Conservation (phyloP, 2,888 invertebrate genomes). For the Clistopyga incitator region DNA sequence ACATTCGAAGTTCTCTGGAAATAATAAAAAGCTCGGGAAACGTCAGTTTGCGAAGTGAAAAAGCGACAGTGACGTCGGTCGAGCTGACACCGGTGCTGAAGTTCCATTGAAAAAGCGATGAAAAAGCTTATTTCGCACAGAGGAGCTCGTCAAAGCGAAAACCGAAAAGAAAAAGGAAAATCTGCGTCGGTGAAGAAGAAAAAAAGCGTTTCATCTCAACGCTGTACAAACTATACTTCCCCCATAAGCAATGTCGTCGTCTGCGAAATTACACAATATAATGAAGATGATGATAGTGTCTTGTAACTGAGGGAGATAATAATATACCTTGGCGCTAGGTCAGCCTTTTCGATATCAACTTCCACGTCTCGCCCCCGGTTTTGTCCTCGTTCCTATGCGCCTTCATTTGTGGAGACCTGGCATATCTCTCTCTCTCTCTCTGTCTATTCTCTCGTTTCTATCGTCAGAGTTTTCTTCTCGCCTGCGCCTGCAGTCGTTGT, state of each 20-base stretch:
- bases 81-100: neutral
- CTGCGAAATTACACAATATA: neutral
- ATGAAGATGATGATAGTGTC: constrained; percentile 8
- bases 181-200: neutral
- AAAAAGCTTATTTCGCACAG: constrained; percentile 4
- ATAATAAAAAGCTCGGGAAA: neutral
- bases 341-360: constrained; percentile 68
- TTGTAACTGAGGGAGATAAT: constrained; percentile 1
- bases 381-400: constrained; percentile 50
- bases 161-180: neutral
- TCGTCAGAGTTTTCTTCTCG: neutral
- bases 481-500: neutral
- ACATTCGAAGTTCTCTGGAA: no score
- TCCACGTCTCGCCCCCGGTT: constrained; percentile 65
- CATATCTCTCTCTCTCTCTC: constrained; percentile 48
- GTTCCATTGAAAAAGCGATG: constrained; percentile 6
- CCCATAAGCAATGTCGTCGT: neutral
- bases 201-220: neutral
- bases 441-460: constrained; percentile 5
- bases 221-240: neutral
- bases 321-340: constrained; percentile 69
- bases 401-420: constrained; percentile 67
- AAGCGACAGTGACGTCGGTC: neutral
- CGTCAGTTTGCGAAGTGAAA: neutral
- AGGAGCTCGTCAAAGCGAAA: neutral